These are phyloP conservation scores for Erythrolamprus reginae DNA, from an alignment of 2,113 vertebrate genomes.

Conservation along the genomic window DNA sequence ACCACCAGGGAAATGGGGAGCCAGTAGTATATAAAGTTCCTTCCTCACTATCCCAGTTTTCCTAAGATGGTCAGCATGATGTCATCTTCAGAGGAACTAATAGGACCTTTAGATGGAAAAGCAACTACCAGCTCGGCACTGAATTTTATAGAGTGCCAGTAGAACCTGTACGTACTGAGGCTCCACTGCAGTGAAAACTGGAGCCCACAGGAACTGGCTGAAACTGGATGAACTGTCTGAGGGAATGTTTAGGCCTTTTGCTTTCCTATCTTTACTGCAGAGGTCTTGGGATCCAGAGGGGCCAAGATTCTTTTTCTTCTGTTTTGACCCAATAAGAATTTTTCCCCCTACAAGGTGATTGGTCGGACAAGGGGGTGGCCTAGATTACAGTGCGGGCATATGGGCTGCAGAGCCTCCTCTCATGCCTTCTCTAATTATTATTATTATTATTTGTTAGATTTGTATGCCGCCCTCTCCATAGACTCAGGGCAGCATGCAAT, in stretches of 20 bases:
- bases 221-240: neutral
- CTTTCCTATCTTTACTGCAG: neutral
- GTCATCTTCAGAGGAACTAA: neutral
- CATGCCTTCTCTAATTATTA: neutral
- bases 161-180: neutral
- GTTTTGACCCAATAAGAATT: neutral
- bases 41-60: neutral
- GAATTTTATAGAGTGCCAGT: neutral
- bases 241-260: neutral
- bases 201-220: neutral
- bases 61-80: neutral
- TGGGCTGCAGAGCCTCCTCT: neutral
- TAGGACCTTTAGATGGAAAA: neutral
- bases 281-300: neutral
- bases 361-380: neutral
- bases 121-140: neutral
- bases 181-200: neutral
- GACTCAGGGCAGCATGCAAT: no score
- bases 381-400: neutral
- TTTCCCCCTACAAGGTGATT: neutral
- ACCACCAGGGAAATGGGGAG: neutral
- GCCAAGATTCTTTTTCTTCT: neutral
- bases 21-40: neutral
- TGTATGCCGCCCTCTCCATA: no score
- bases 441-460: no score